These are phyloP conservation scores for Lordiphosa fenestrarum DNA, from an alignment of 2,888 invertebrate species.

Conservation along the genomic window DNA sequence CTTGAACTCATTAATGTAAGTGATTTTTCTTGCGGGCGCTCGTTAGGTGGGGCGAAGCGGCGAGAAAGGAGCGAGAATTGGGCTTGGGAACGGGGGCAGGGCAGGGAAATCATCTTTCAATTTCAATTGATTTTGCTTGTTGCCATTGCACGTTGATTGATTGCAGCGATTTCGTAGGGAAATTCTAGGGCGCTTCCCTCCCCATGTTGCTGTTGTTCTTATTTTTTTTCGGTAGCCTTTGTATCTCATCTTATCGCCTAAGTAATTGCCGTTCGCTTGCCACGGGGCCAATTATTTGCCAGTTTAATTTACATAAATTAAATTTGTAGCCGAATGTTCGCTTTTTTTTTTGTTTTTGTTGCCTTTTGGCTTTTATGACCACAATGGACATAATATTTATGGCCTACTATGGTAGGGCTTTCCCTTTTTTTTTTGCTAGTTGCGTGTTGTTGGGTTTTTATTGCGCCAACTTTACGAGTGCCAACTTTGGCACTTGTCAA, in stretches of 20 bases:
- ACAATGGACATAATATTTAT: conserved; percentile 47
- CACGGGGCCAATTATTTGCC: conserved; percentile 50
- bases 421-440: conserved; percentile 6
- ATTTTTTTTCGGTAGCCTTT: neutral
- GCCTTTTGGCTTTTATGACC: conserved; percentile 36
- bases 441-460: conserved; percentile 29
- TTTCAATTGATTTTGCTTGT: conserved; percentile 74
- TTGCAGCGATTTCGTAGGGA: conserved; percentile 70
- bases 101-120: conserved; percentile 69
- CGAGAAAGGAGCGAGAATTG: conserved; percentile 6
- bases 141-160: conserved; percentile 69
- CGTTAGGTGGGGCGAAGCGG: conserved; percentile 13
- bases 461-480: conserved; percentile 52
- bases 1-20: conserved; percentile 74
- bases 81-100: conserved; percentile 6
- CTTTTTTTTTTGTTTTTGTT: conserved; percentile 23
- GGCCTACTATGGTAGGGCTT: conserved; percentile 8
- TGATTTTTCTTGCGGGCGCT: conserved; percentile 70
- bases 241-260: conserved; percentile 43
- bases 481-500: conserved; percentile 50
- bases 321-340: conserved; percentile 28
- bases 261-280: conserved; percentile 60
- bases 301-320: conserved; percentile 57
- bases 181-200: conserved; percentile 39
- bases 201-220: conserved; percentile 7